phyloP scores from a whole-genome alignment of 2,797 vertebrate genomes.

The Aulostomus chinensis region DNA sequence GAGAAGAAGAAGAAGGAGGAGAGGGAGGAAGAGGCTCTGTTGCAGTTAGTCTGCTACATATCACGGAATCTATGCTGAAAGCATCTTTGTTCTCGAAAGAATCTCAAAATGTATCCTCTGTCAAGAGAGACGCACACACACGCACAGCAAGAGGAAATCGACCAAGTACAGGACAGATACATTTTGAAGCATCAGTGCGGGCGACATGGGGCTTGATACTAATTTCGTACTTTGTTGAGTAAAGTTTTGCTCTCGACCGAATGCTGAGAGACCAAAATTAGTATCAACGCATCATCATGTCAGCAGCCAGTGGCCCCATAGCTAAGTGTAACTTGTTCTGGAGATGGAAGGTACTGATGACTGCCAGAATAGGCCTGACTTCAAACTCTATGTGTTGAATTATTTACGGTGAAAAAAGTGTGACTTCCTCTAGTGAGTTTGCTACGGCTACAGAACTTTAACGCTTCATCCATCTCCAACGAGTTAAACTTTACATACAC shows the following conservation, averaged over 20 bases:
- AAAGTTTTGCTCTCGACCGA: constrained; percentile 77
- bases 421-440: too few species aligned
- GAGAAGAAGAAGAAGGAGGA: constrained; percentile 63
- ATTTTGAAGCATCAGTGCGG: constrained; percentile 96
- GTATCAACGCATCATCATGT: constrained; percentile 86
- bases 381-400: constrained; percentile 1
- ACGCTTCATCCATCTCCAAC: constrained; percentile 55
- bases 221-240: constrained; percentile 85
- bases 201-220: constrained; percentile 89
- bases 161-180: constrained; percentile 85
- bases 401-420: too few species aligned
- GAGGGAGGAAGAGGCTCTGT: constrained; percentile 72
- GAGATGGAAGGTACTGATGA: constrained; percentile 23
- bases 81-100: constrained; percentile 81
- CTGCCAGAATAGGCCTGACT: constrained; percentile 35
- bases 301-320: constrained; percentile 87
- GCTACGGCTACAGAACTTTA: too few species aligned
- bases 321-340: constrained; percentile 80
- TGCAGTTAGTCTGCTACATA: constrained; percentile 87
- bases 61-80: constrained; percentile 84
- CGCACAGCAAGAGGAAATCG: constrained; percentile 76
- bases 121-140: constrained; percentile 79
- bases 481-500: constrained; percentile 47
- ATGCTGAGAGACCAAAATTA: constrained; percentile 89
- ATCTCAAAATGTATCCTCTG: constrained; percentile 95